Conservation (phyloP, 2,797 vertebrate genomes). For the Muraenolepis orangiensis region DNA sequence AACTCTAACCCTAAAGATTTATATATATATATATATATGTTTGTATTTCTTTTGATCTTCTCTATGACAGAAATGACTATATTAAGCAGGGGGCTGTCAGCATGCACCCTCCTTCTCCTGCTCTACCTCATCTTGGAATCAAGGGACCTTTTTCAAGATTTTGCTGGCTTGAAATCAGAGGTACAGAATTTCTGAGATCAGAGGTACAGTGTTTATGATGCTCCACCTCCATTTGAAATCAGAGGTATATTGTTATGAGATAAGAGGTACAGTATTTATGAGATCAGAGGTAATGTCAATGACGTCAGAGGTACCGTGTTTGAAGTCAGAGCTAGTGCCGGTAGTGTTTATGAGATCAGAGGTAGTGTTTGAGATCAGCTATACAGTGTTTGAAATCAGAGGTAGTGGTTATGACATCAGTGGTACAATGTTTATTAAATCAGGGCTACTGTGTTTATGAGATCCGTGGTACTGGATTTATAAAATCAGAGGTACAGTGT, state of each 20-base stretch:
- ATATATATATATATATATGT: neutral
- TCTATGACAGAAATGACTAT: constrained; percentile 53
- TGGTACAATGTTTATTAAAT: neutral
- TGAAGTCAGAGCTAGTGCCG: no score
- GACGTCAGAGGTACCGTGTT: neutral
- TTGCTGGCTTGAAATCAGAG: neutral
- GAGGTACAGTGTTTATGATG: neutral
- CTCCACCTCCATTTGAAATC: no score
- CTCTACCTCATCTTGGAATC: constrained; percentile 47
- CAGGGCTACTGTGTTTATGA: neutral
- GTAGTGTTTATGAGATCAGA: neutral
- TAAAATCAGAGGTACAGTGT: neutral
- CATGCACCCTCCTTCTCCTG: constrained; percentile 34
- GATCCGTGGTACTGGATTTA: neutral
- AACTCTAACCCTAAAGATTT: no score
- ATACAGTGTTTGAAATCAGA: neutral
- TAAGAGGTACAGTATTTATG: neutral
- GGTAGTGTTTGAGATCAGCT: neutral
- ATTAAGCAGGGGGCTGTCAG: constrained; percentile 19
- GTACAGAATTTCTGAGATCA: neutral
- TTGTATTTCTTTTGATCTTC: neutral
- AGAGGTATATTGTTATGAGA: neutral
- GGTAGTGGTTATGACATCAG: neutral
- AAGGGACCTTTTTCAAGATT: neutral
- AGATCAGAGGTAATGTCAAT: no score